Evolutionary conservation across 2,113 vertebrate species (phyloP).

Genomic region (Accipiter virgatus): DNA sequence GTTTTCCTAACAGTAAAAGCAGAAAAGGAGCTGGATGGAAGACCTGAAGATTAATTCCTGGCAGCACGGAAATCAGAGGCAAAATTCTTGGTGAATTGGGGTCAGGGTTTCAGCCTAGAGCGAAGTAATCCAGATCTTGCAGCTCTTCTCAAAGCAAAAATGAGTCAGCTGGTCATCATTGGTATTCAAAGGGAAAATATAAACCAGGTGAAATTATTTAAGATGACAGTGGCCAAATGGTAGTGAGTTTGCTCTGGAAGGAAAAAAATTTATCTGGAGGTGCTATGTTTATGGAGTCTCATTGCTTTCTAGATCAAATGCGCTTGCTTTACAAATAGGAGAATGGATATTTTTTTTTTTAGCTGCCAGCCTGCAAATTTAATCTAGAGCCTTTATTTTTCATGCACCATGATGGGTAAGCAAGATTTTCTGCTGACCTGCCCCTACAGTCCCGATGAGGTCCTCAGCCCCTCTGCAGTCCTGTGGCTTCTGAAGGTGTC

Average conservation of each 20-base stretch:
- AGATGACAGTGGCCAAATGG: not conserved
- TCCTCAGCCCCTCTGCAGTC: not conserved
- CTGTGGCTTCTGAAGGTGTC: not conserved
- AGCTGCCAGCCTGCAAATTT: not conserved
- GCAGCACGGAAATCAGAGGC: not conserved
- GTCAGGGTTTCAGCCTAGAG: not conserved
- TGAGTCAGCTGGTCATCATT: not conserved
- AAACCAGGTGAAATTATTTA: conserved; percentile 15
- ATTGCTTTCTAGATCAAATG: not conserved
- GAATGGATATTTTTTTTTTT: not conserved
- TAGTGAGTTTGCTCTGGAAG: not conserved
- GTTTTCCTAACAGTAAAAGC: not conserved
- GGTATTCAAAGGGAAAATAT: not conserved
- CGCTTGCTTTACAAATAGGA: not conserved
- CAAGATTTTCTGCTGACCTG: not conserved
- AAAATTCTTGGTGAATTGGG: not conserved
- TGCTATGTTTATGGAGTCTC: not conserved
- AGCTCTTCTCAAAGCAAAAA: not conserved
- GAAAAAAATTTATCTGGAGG: not conserved
- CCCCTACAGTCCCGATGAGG: rapidly evolving
- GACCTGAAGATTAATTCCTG: not conserved
- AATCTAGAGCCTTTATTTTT: not conserved
- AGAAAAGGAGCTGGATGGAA: not conserved
- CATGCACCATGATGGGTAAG: not conserved
- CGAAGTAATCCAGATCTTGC: not conserved